phyloP scores from a whole-genome alignment of 37 sponge, comb jelly and placozoan species.

The Hexactinellida sp. region DNA sequence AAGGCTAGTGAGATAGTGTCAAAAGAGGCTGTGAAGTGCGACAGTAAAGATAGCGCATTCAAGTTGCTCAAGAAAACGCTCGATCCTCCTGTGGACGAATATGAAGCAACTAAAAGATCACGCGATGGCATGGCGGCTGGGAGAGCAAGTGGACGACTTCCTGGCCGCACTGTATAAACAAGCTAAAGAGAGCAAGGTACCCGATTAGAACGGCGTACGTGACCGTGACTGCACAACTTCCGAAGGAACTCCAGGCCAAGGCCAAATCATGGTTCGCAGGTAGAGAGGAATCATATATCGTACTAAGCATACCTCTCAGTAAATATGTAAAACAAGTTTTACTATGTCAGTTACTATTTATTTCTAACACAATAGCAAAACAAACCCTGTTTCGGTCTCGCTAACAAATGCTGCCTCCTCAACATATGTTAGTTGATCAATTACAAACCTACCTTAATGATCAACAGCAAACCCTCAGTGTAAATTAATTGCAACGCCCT shows the following conservation, averaged over 20 bases:
- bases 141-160: conserved; percentile 9
- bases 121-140: conserved; percentile 15
- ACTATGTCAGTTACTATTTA: too few relatives aligned
- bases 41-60: conserved; percentile 6
- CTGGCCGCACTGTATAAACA: conserved; percentile 13
- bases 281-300: conserved; percentile 10
- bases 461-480: too few relatives aligned
- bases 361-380: too few relatives aligned
- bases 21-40: conserved; percentile 14
- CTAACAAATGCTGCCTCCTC: too few relatives aligned
- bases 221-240: conserved; percentile 11
- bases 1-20: background rate
- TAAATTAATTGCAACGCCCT: too few relatives aligned
- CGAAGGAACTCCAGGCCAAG: background rate
- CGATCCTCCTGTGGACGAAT: conserved; percentile 14
- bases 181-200: conserved; percentile 15
- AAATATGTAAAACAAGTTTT: too few relatives aligned
- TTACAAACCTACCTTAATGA: too few relatives aligned
- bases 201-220: background rate
- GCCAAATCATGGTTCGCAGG: conserved; percentile 9
- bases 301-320: too few relatives aligned
- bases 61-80: conserved; percentile 13
- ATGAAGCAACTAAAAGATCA: conserved; percentile 14
- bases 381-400: too few relatives aligned
- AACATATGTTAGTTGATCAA: too few relatives aligned